Percentiles rank a stretch among this genome's conserved stretches.
Evolutionary conservation across 2,797 vertebrate species (phyloP).

Genomic region (Tragopan temminckii): DNA sequence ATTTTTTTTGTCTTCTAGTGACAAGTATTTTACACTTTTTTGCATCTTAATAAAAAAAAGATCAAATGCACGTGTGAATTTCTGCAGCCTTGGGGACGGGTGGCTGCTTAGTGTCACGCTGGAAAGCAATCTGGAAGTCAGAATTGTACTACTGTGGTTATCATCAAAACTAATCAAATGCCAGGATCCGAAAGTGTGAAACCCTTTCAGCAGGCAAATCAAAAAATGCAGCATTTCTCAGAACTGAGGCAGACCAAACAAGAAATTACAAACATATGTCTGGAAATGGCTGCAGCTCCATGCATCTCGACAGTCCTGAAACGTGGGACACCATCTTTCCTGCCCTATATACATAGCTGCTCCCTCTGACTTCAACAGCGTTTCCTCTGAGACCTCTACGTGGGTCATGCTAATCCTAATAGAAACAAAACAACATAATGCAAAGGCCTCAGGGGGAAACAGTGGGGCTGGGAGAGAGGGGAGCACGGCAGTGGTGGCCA

Average conservation of each 20-base stretch:
- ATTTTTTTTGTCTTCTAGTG: neutral
- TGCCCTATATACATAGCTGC: neutral
- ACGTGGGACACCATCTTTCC: neutral
- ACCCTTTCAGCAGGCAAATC: conserved; percentile 65
- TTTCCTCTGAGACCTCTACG: neutral
- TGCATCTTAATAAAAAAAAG: neutral
- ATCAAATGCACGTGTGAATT: conserved; percentile 62
- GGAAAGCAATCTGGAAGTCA: conserved; percentile 63
- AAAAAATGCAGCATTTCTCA: conserved; percentile 36
- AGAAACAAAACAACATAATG: neutral
- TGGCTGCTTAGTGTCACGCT: conserved; percentile 57
- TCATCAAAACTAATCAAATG: conserved; percentile 70
- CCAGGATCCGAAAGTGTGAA: conserved; percentile 47
- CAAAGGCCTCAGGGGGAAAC: neutral
- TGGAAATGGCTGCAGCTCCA: neutral
- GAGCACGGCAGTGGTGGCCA: rapidly evolving
- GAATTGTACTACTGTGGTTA: conserved; percentile 65
- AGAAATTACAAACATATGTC: conserved; percentile 73
- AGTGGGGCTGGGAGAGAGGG: neutral
- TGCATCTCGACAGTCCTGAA: neutral
- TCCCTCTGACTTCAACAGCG: neutral
- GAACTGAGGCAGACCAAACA: conserved; percentile 39
- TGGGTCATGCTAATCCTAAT: neutral
- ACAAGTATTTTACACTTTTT: neutral
- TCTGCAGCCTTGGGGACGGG: conserved; percentile 59